Percentiles rank a stretch among this genome's conserved stretches.
Conservation (phyloP, 2,797 vertebrate genomes). For the Alauda arvensis region DNA sequence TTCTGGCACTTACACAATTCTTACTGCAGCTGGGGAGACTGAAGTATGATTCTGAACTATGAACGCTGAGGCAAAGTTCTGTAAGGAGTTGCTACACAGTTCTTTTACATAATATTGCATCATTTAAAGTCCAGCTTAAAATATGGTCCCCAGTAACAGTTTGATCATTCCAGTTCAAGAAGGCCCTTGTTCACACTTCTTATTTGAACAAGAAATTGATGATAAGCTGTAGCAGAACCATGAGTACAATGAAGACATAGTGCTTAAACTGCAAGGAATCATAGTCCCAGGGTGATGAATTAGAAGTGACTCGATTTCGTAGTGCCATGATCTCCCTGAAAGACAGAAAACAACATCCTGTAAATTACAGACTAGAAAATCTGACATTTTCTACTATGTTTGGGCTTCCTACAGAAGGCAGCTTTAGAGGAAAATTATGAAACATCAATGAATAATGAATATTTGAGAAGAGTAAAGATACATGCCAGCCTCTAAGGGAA, state of each 20-base stretch:
- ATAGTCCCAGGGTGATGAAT: constrained; percentile 73
- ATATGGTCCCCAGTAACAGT: constrained; percentile 67
- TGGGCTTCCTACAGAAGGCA: not conserved
- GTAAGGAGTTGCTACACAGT: constrained; percentile 51
- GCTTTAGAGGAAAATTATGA: not conserved
- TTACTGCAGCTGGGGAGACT: constrained; percentile 56
- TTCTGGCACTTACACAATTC: constrained; percentile 72
- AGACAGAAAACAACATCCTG: constrained; percentile 38
- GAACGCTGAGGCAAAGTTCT: constrained; percentile 51
- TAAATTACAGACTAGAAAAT: not conserved
- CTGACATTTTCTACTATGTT: not conserved
- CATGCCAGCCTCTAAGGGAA: not conserved
- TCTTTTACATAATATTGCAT: constrained; percentile 63
- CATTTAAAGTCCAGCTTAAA: constrained; percentile 62
- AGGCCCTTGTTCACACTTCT: constrained; percentile 61
- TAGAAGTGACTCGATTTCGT: constrained; percentile 77
- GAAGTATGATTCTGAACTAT: constrained; percentile 49
- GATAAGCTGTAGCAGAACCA: constrained; percentile 90
- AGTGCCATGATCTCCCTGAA: constrained; percentile 87
- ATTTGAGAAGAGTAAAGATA: not conserved
- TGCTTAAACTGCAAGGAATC: constrained; percentile 90
- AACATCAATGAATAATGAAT: not conserved
- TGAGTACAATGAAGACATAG: constrained; percentile 85
- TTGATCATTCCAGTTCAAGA: constrained; percentile 57
- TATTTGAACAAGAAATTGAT: constrained; percentile 95